Conservation (phyloP, 2,888 invertebrate genomes). For the Oxystoma pomonae region DNA sequence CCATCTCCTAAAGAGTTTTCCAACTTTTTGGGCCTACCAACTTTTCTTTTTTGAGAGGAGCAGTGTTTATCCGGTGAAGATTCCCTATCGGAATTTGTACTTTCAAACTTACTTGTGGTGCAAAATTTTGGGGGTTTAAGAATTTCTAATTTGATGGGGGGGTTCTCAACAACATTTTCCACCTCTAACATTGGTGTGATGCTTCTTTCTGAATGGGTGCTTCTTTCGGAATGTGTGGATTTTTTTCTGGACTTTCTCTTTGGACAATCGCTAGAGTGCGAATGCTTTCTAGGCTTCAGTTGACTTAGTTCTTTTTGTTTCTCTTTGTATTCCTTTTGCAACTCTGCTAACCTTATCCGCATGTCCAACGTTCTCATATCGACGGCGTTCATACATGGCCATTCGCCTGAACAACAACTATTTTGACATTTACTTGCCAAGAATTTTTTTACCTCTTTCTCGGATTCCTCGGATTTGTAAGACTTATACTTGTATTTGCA, state of each 20-base stretch:
- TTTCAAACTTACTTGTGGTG: constrained; percentile 31
- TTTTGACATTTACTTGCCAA: constrained; percentile 40
- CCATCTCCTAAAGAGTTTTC: constrained; percentile 51
- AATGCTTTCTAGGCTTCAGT: constrained; percentile 55
- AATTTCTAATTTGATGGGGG: constrained; percentile 35
- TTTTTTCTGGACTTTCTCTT: constrained; percentile 53
- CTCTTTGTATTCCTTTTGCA: constrained; percentile 77
- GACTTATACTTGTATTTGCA: constrained; percentile 38
- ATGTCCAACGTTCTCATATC: constrained; percentile 63
- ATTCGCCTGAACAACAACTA: constrained; percentile 40
- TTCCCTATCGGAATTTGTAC: constrained; percentile 27
- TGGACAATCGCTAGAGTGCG: constrained; percentile 29
- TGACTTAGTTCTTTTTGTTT: constrained; percentile 79
- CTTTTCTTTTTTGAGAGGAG: constrained; percentile 75
- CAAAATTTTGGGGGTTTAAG: constrained; percentile 47
- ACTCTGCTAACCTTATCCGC: constrained; percentile 73
- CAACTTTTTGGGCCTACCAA: constrained; percentile 74
- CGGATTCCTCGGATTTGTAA: constrained; percentile 46
- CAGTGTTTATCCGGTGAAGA: constrained; percentile 28
- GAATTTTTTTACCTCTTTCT: constrained; percentile 45
- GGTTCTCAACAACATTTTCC: constrained; percentile 35
- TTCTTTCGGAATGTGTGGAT: constrained; percentile 39
- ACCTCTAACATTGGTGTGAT: constrained; percentile 41
- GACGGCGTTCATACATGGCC: constrained; percentile 61
- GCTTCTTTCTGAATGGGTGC: constrained; percentile 30